Evolutionary conservation across 2,888 invertebrate genomes (phyloP).

Genomic region (Apantesis nais): DNA sequence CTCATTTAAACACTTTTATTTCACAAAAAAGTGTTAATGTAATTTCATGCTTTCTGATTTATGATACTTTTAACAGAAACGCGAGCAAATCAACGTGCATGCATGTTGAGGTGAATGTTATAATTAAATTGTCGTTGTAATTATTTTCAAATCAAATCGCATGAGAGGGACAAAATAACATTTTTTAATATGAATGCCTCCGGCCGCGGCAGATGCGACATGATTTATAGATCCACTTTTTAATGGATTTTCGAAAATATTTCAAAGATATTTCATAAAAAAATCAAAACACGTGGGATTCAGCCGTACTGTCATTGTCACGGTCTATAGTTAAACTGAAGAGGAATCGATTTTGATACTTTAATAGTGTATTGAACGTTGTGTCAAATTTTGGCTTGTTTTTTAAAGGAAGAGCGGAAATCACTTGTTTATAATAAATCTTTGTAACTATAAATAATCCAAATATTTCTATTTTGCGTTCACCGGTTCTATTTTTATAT

Average conservation of each 20-base stretch:
- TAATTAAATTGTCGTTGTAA: slow-evolving; percentile 23
- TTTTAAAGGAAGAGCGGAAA: background rate
- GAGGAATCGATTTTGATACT: slow-evolving; percentile 50
- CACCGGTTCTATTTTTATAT: background rate
- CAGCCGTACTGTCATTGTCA: slow-evolving; percentile 65
- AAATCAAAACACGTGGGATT: slow-evolving; percentile 78
- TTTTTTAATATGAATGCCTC: slow-evolving; percentile 59
- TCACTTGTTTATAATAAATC: background rate
- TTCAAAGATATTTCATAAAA: slow-evolving; percentile 66
- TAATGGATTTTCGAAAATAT: slow-evolving; percentile 82
- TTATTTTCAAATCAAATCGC: slow-evolving; percentile 51
- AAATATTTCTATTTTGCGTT: background rate
- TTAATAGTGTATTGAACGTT: slow-evolving; percentile 12
- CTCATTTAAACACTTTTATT: background rate
- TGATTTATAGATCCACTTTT: slow-evolving; percentile 78
- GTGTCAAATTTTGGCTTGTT: background rate
- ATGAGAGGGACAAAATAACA: slow-evolving; percentile 55
- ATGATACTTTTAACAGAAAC: slow-evolving; percentile 14
- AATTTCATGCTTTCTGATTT: slow-evolving; percentile 18
- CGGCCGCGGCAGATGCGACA: slow-evolving; percentile 72
- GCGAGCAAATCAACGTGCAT: background rate
- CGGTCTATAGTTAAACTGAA: slow-evolving; percentile 22
- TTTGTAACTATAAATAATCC: background rate
- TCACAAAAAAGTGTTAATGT: slow-evolving; percentile 11
- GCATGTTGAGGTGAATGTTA: slow-evolving; percentile 12